Conservation (phyloP, 2,797 vertebrate species). For the Helostoma temminkii region DNA sequence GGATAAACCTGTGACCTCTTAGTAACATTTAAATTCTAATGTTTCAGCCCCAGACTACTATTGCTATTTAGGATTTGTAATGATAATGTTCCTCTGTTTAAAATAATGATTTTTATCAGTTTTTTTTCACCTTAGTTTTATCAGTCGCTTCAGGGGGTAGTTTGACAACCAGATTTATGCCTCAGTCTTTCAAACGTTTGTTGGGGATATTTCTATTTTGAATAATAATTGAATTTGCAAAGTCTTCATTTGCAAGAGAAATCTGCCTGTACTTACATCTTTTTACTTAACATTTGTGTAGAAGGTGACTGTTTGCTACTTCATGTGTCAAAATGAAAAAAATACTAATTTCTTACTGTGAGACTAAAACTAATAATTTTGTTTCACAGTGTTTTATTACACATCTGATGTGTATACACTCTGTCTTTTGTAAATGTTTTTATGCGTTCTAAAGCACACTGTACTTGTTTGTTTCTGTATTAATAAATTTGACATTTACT, state of each 20-base stretch:
- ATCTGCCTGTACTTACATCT: not conserved
- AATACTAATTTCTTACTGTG: not conserved
- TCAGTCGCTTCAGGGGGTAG: not conserved
- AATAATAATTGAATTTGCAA: constrained; percentile 14
- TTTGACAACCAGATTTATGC: constrained; percentile 16
- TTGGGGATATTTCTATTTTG: not conserved
- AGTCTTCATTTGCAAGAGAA: constrained; percentile 7
- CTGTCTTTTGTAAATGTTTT: constrained; percentile 58
- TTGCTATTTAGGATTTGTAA: constrained; percentile 31
- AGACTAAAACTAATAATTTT: constrained; percentile 43
- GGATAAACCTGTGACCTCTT: constrained; percentile 33
- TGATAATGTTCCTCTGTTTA: constrained; percentile 4
- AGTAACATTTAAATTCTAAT: constrained; percentile 15
- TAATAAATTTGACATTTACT: constrained; percentile 55
- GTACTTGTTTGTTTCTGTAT: constrained; percentile 34
- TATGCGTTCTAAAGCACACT: constrained; percentile 53
- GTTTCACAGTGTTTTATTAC: constrained; percentile 50
- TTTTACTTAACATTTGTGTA: constrained; percentile 11
- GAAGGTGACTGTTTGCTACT: not conserved
- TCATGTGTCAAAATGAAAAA: constrained; percentile 8
- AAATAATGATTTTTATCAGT: not conserved
- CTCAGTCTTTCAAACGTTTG: constrained; percentile 9
- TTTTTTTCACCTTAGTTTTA: not conserved
- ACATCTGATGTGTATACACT: constrained; percentile 23
- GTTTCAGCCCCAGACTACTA: constrained; percentile 23